A percentile compares a stretch with the other conserved stretches of the same genome.
Evolutionary conservation across 2,797 vertebrate genomes (phyloP).

Genomic region (Caiman crocodilus): DNA sequence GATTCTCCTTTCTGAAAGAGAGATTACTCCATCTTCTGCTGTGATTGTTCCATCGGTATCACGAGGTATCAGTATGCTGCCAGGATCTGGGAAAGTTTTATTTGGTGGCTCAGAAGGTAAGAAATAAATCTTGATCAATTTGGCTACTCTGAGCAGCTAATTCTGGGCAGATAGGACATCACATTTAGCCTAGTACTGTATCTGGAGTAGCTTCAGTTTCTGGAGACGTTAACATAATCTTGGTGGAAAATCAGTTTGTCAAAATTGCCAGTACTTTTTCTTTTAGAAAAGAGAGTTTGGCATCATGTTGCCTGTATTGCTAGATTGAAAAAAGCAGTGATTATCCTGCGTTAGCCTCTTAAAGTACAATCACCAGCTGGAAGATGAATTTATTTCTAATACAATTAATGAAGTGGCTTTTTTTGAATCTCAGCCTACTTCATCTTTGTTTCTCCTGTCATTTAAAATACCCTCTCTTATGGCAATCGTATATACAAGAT

Average conservation of each 20-base stretch:
- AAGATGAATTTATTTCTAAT: not conserved
- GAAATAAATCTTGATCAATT: not conserved
- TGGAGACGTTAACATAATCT: not conserved
- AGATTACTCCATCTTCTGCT: not conserved
- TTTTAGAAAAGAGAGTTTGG: not conserved
- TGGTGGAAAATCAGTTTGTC: not conserved
- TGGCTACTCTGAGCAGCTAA: not conserved
- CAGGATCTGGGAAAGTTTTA: not conserved
- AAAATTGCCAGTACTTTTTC: not conserved
- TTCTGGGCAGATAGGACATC: not conserved
- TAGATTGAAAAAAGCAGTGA: not conserved
- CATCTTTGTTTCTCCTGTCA: not conserved
- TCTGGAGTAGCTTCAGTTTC: not conserved
- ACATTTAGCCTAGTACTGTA: not conserved
- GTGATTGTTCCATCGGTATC: not conserved
- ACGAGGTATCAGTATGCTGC: not conserved
- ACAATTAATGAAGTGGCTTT: not conserved
- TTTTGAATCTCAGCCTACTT: not conserved
- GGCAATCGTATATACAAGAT: not conserved
- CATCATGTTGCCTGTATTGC: accelerated
- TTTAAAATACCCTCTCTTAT: accelerated
- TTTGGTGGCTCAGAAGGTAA: not conserved
- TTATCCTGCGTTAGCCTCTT: not conserved
- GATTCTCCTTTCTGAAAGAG: not conserved
- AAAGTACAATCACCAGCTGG: not conserved